Evolutionary conservation across 2,797 vertebrate species (phyloP), one percentile per base, ranked within the genome.

Genomic region (Oceanodroma leucorhoa): DNA sequence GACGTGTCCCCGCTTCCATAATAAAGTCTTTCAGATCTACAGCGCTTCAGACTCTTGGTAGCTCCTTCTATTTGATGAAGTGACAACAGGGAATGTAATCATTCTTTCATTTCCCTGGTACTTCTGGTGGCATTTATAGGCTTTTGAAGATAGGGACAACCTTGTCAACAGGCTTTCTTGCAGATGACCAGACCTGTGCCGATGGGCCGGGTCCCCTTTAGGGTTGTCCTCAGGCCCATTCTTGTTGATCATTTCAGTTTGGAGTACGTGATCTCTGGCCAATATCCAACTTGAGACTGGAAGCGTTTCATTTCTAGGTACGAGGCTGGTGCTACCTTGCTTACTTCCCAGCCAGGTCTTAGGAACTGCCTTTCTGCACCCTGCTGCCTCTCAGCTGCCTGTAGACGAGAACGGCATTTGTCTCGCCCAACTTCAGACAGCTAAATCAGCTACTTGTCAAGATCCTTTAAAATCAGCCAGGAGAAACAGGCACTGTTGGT

Each of bases 1-100:
- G 62, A 43, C 1, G 0, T 3, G 1, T 43, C 54, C 21, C 27
- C 2, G 9, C 46, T 81, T 36, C 38, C 13, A 1, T 71, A 53
- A 67, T 15, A 20, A 80, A 75, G 22, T 45, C 61, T 75, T 69
- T 36, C 41, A 69, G 38, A 40, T 66, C 69, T 58, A 51, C 76
- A 82, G 72, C 2, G 5, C 46, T 81, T 78, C 32, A 78, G 46
- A 17, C 17, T 46, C 66, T 34, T 51, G 32, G 51, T 62, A 72
- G 18, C 62, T 60, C 22, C 41, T 94, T 46, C 15, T 67, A 0
- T 66, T 70, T 80, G 91, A 50, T 61, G 51, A 77, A 77, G 60
- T 66, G 54, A 62, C 51, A 73, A 5, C 18, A 73, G 18, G 48
- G 55, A 83, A 20, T 45, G 9, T 12, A 48, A 45, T 77, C 3